phyloP scores from a whole-genome alignment of 2,797 vertebrate genomes.

The Scomberomorus guttatus region DNA sequence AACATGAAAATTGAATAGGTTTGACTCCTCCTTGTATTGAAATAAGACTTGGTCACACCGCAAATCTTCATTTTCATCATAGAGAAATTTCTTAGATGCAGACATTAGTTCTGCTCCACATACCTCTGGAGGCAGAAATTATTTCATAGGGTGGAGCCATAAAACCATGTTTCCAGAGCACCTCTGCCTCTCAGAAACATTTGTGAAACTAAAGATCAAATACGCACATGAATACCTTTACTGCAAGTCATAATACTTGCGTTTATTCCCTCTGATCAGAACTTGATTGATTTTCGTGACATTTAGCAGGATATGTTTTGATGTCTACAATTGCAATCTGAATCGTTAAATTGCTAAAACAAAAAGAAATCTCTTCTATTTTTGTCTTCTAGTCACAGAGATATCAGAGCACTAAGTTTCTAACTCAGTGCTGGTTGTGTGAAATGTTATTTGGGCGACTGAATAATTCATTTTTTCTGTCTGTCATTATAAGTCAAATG shows the following conservation, averaged over 20 bases:
- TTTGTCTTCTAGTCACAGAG: not conserved
- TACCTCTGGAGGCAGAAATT: not conserved
- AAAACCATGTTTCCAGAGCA: not conserved
- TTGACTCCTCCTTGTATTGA: not conserved
- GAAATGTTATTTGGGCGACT: constrained; percentile 34
- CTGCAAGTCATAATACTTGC: constrained; percentile 3
- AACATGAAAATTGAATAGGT: not conserved
- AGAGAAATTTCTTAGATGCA: not conserved
- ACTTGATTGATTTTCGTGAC: constrained; percentile 28
- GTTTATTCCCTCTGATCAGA: constrained; percentile 16
- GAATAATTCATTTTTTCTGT: constrained; percentile 19
- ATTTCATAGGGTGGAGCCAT: not conserved
- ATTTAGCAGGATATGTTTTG: constrained; percentile 42
- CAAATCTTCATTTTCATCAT: not conserved
- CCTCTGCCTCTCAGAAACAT: not conserved
- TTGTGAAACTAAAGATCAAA: not conserved
- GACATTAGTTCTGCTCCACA: not conserved
- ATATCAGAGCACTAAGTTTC: constrained; percentile 19
- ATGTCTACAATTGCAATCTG: constrained; percentile 21
- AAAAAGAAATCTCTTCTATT: constrained; percentile 29
- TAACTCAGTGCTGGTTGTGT: not conserved
- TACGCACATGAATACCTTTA: constrained; percentile 5
- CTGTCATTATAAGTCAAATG: constrained; percentile 46
- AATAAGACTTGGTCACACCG: not conserved
- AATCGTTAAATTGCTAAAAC: constrained; percentile 39